phyloP scores from a whole-genome alignment of 1,140 invertebrate genomes.

The Neodiprion pinetum region DNA sequence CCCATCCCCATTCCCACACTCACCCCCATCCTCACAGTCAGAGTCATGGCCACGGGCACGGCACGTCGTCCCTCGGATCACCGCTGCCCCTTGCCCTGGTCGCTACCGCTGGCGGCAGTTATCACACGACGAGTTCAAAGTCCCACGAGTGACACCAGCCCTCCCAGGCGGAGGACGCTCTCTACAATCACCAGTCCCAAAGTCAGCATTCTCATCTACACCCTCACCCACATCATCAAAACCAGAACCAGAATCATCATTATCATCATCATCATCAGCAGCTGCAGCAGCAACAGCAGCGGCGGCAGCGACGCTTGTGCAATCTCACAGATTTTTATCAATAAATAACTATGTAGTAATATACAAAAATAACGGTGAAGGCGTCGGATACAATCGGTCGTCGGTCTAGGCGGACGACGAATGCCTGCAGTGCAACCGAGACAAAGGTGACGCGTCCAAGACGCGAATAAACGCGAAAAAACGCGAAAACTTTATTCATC shows the following conservation, averaged over 20 bases:
- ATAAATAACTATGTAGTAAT: constrained; percentile 28
- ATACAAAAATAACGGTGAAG: background rate
- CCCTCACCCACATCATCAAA: constrained; percentile 36
- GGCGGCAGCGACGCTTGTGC: constrained; percentile 53
- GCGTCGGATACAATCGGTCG: background rate
- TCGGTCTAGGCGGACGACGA: background rate
- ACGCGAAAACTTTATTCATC: too few relatives aligned
- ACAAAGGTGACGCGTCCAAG: background rate
- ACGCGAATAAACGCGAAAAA: background rate
- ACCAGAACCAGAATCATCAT: constrained; percentile 23
- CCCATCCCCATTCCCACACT: background rate
- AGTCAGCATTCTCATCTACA: constrained; percentile 33
- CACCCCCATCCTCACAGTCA: background rate
- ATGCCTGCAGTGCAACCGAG: background rate
- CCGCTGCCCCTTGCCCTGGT: constrained; percentile 55
- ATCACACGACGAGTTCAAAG: constrained; percentile 48
- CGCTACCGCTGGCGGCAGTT: constrained; percentile 51
- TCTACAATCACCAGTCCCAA: constrained; percentile 37
- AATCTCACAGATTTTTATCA: constrained; percentile 59
- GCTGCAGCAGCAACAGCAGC: constrained; percentile 27
- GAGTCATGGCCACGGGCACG: background rate
- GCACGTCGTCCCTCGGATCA: constrained; percentile 38
- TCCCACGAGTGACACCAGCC: constrained; percentile 59
- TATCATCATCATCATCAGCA: constrained; percentile 32
- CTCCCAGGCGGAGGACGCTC: constrained; percentile 43